Base-by-base conservation (phyloP, 37 sponge, comb jelly and placozoan genomes). In the Halisarca cf. caerulea region DNA sequence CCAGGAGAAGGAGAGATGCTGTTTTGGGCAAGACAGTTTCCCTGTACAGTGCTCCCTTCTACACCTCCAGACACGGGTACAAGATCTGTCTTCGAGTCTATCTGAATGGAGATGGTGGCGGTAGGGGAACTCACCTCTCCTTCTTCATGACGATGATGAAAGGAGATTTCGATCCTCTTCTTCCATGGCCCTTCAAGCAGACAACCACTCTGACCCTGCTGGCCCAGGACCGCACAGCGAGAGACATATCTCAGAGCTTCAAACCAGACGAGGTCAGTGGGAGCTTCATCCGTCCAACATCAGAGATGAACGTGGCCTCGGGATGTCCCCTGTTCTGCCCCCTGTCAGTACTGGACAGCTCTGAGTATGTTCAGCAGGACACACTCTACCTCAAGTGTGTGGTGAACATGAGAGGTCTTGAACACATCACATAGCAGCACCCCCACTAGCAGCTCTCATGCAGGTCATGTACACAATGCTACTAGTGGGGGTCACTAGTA, bases 21-120 rank as follows among this genome's bases (percentile, higher is more conserved):
- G 84, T 62, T 23, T 45, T 62, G 24, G 95, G 92, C 6, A 88
- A 61, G 60, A 90, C 89, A 0, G 44, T 95, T 47, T 95, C 95
- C 2, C 83, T 95, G 25, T 95, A 95, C 80, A 86, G 87, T 58
- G 92, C 95, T 35, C 95, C 95, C 0, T 95, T 95, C 88, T 95
- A 83, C 83, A 95, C 92, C 25, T 82, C 88, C 36, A 82, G 90
- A 14, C 84, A 89, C 60, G 95, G 95, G 14, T 95, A 95, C 87
- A 91, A 89, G 84, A 39, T 95, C 57, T 95, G 95, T 59, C 84
- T 91, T 38, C 30, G 95, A 21, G 80, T 95, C 9, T 95, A 95
- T 57, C 84, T 95, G 85, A 83, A 91, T 85, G 95, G 95, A 44
- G 95, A 95, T 87, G 95, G 95, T 0, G 66, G 74, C 62, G 95